Conservation (phyloP, 2,797 vertebrate genomes). For the Meriones psammophilus region DNA sequence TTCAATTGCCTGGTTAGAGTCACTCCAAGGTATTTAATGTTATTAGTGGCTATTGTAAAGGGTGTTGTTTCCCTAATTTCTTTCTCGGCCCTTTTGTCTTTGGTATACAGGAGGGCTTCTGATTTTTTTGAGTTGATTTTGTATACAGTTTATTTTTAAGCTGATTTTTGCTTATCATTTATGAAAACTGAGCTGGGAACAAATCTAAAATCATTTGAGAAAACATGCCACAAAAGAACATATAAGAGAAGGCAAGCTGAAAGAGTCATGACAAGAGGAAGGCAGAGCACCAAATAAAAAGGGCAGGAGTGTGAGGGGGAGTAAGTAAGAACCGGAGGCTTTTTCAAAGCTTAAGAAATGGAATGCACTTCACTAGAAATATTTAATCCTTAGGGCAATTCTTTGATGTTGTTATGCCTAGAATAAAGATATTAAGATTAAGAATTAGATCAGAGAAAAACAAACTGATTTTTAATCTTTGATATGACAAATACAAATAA, state of each 20-base stretch:
- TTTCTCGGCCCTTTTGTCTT: too few relatives aligned
- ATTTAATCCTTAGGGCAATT: slow-evolving; percentile 54
- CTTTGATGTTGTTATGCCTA: slow-evolving; percentile 15
- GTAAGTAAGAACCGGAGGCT: slow-evolving; percentile 6
- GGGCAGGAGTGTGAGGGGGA: not conserved
- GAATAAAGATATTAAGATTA: slow-evolving; percentile 38
- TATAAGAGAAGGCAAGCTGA: slow-evolving; percentile 12
- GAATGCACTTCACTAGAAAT: slow-evolving; percentile 1
- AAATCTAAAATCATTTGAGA: not conserved
- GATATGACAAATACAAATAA: not conserved
- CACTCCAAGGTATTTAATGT: too few relatives aligned
- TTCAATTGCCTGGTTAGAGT: too few relatives aligned
- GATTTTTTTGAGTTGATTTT: too few relatives aligned
- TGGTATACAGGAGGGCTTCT: too few relatives aligned
- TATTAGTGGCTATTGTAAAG: too few relatives aligned
- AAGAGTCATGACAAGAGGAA: not conserved
- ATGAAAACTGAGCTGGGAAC: slow-evolving; percentile 36
- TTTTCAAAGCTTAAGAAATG: slow-evolving; percentile 6
- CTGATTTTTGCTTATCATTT: not conserved
- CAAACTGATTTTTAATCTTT: slow-evolving; percentile 24
- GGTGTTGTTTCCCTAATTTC: too few relatives aligned
- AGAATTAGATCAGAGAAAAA: slow-evolving; percentile 54
- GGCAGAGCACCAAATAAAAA: not conserved
- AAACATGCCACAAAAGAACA: slow-evolving; percentile 42
- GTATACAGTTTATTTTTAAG: not conserved